Conservation (phyloP, 2,797 vertebrate genomes). For the Enoplosus armatus region DNA sequence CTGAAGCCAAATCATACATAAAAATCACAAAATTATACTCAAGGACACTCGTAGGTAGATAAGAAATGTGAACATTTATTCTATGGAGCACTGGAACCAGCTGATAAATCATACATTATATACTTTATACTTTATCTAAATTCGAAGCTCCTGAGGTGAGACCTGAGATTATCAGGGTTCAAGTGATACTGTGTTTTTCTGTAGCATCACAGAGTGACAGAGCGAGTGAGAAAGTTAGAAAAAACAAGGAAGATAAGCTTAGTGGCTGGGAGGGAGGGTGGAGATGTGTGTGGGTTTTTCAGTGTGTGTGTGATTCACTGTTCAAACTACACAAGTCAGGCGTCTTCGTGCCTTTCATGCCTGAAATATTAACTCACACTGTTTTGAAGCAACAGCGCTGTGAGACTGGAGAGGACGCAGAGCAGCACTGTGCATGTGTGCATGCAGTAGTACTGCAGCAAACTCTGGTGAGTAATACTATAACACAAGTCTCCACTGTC, state of each 20-base stretch:
- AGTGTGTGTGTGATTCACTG: not conserved
- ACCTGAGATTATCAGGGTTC: not conserved
- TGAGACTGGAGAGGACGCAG: constrained; percentile 20
- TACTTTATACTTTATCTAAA: not conserved
- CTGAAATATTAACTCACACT: constrained; percentile 41
- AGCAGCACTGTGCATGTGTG: constrained; percentile 11
- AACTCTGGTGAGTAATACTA: constrained; percentile 16
- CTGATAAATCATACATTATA: not conserved
- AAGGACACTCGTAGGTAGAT: not conserved
- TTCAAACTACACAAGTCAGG: constrained; percentile 4
- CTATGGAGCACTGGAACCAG: not conserved
- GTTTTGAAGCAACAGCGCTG: not conserved
- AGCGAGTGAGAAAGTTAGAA: not conserved
- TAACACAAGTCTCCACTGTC: not conserved
- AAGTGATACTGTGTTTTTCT: not conserved
- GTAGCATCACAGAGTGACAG: not conserved
- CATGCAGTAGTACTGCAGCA: constrained; percentile 21
- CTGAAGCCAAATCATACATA: too few relatives aligned
- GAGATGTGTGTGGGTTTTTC: constrained; percentile 14
- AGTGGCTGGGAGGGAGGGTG: not conserved
- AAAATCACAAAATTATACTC: too few relatives aligned
- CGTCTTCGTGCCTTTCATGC: constrained; percentile 29
- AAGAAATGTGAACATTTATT: not conserved
- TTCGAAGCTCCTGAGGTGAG: not conserved
- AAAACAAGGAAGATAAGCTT: not conserved